Evolutionary conservation across 2,888 invertebrate genomes (phyloP), one percentile per base, ranked within the genome.

Genomic region (Melieria crassipennis): DNA sequence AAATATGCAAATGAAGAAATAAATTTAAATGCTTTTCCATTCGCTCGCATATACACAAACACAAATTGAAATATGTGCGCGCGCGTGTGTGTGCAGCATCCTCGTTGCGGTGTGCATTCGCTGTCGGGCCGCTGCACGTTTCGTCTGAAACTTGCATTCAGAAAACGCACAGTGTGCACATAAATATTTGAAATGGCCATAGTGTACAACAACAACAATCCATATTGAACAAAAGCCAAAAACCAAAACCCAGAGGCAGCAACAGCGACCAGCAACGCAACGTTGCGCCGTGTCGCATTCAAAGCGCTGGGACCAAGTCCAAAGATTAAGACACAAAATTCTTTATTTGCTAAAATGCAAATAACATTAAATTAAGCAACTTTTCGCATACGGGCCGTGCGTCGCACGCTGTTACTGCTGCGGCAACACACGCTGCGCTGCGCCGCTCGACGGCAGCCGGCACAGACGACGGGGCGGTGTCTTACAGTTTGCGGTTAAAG

Each of bases 1-100:
- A 86, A 85, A 86, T 86, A 86, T 86, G 86, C 83, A 86, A 86
- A 86, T 86, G 84, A 86, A 86, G 86, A 86, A 84, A 86, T 86
- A 86, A 86, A 86, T 86, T 84, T 85, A 78, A 81, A 82, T 83
- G 81, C 82, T 71, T 75, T 79, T 78, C 75, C 74, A 57, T 70
- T 70, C 76, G 52, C 75, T 75, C 70, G 62, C 68, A 72, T 77
- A 71, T 71, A 74, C 65, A 72, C 50, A 65, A 52, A 60, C 66
- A 70, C 71, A 72, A 71, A 73, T 72, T 69, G 73, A 63, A 69
- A 71, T 75, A 73, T 71, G 30, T 30, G 30, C 30, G 30, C 30
- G 30, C 55, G n/a, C 55, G 16, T 65, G 50, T 7, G 4, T 16
- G 42, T 58, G 47, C 42, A 48, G 47, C 4, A 13, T 42, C 30